These are phyloP conservation scores for Pachliopta kotzebuea DNA, from an alignment of 2,888 invertebrate genomes.

Conservation along the genomic window DNA sequence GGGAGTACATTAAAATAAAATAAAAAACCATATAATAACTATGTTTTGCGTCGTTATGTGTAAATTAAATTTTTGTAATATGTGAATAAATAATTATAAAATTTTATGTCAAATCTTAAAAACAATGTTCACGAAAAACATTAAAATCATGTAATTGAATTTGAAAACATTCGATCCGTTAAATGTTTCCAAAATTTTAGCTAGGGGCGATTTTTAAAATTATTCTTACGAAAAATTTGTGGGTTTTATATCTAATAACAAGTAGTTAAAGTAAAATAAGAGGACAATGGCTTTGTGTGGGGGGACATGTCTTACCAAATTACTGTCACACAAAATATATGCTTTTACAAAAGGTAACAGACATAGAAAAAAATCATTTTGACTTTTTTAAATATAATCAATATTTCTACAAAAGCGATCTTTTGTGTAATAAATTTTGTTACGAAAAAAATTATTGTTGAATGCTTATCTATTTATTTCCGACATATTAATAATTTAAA, in stretches of 20 bases:
- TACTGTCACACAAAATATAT: slow-evolving; percentile 11
- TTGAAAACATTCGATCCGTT: not conserved
- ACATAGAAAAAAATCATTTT: not conserved
- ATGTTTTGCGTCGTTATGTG: too few relatives aligned
- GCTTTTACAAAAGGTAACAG: slow-evolving; percentile 8
- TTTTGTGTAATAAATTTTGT: slow-evolving; percentile 6
- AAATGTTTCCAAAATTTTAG: not conserved
- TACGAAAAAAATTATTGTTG: slow-evolving; percentile 16
- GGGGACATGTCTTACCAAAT: slow-evolving; percentile 25
- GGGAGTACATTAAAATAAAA: too few relatives aligned
- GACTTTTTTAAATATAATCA: not conserved
- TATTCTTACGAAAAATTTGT: not conserved
- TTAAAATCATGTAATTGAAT: too few relatives aligned
- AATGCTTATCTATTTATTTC: slow-evolving; percentile 24
- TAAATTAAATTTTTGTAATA: too few relatives aligned
- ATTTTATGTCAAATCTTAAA: too few relatives aligned
- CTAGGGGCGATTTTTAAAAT: not conserved
- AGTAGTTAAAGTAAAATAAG: not conserved
- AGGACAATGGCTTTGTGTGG: slow-evolving; percentile 24
- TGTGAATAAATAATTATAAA: too few relatives aligned
- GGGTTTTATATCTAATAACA: not conserved
- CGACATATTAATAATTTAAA: slow-evolving; percentile 25
- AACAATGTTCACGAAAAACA: too few relatives aligned
- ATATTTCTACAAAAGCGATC: not conserved
- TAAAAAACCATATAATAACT: too few relatives aligned